Base-by-base conservation (phyloP, 2,888 invertebrate genomes). In the Chromoteleia sp. region DNA sequence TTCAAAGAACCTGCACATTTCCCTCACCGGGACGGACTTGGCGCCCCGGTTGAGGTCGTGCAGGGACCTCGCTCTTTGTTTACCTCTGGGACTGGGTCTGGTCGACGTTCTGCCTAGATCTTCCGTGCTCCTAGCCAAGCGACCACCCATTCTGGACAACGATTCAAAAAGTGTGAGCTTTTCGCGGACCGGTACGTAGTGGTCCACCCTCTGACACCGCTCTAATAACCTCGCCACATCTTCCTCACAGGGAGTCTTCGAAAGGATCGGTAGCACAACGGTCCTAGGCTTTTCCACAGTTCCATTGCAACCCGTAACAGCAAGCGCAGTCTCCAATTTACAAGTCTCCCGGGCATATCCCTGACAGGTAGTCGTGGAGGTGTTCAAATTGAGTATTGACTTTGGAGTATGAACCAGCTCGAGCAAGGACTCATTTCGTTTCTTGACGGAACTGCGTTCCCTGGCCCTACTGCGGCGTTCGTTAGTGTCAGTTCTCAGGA, bases 1-100 rank as follows among this genome's bases (percentile, higher is more conserved):
- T 88, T 95, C 95, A 91, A 95, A 95, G 91, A 95, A 95, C 90
- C 95, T 94, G 84, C 95, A 94, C 92, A 95, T 93, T 88, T 95
- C 95, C 71, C 95, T 93, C 17, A 95, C 95, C 19, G 93, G 93
- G 80, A 93, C 92, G 48, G 93, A 93, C 74, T 93, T 92, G 2
- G 89, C 86, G 4, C 92, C 92, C 68, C 93, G 90, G 45, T 93
- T 93, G 21, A 94, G 92, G 91, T 95, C 95, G 90, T 95, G 95
- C 85, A 95, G 90, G 0, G 95, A 95, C 5, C 94, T 92, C 0
- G 95, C 95, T 1, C 95, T 92, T 73, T 95, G 93, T 30, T 92
- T 91, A 0, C 89, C 88, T 1, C 86, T 85, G 30, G 94, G 93
- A 48, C 92, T 92, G 30, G 92, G 91, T 84, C 92, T 92, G 6